Evolutionary conservation across 2,888 invertebrate genomes (phyloP).

Genomic region (Caenorhabditis sp.): DNA sequence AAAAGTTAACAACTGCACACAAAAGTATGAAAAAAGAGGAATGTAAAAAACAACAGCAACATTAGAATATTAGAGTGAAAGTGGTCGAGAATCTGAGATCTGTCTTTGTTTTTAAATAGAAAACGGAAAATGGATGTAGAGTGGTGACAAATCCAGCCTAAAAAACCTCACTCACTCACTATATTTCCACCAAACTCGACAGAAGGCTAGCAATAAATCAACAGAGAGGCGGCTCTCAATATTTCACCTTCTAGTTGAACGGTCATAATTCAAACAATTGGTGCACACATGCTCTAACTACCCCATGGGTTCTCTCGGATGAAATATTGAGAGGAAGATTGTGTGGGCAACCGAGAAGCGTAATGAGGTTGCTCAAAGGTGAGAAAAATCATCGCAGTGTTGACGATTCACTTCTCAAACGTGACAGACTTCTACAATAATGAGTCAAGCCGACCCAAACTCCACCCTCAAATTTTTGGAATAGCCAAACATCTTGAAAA

Average conservation of each 20-base stretch:
- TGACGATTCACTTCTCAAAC: no score
- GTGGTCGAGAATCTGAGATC: no score
- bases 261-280: constrained; percentile 64
- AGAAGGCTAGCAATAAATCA: constrained; percentile 11
- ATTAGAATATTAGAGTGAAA: no score
- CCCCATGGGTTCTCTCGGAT: constrained; percentile 34
- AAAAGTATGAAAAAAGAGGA: neutral
- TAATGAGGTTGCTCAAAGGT: constrained; percentile 46
- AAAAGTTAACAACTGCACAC: neutral
- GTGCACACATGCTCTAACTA: constrained; percentile 43
- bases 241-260: constrained; percentile 49
- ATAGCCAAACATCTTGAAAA: neutral
- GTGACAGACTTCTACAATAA: no score
- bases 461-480: neutral
- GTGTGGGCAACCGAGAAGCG: constrained; percentile 34
- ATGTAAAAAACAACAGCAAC: no score
- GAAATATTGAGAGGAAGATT: constrained; percentile 54
- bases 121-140: no score
- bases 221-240: constrained; percentile 19
- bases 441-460: no score
- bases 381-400: constrained; percentile 27
- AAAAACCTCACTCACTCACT: neutral
- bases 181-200: constrained; percentile 12
- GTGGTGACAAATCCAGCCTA: no score
- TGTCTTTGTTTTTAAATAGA: no score